These are phyloP conservation scores for Heliopora coerulea DNA, from an alignment of 92 coral and sea anemone genomes.

Conservation along the genomic window DNA sequence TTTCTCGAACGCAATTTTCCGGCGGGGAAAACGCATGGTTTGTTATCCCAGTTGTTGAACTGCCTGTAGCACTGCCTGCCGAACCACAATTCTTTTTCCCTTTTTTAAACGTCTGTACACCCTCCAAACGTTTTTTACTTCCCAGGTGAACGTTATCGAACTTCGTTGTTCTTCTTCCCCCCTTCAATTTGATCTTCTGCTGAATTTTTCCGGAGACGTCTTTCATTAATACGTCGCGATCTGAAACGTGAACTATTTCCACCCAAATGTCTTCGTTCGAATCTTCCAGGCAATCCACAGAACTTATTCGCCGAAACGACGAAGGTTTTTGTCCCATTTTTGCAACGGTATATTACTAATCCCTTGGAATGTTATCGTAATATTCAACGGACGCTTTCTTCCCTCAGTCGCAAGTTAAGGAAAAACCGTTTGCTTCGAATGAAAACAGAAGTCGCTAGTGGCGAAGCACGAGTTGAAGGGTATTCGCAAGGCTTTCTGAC, in stretches of 20 bases:
- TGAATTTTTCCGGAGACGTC: not conserved
- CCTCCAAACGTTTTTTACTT: constrained; percentile 7
- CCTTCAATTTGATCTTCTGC: constrained; percentile 4
- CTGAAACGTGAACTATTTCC: constrained; percentile 16
- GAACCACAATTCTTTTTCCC: not conserved
- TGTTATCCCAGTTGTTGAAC: not conserved
- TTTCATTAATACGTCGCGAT: constrained; percentile 26
- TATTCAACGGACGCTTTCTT: no score
- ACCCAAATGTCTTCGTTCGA: constrained; percentile 2
- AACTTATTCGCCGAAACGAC: not conserved
- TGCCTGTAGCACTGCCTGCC: not conserved
- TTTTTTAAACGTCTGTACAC: not conserved
- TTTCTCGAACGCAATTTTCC: not conserved
- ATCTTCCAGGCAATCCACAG: not conserved
- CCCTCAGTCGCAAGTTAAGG: not conserved
- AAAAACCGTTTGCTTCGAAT: not conserved
- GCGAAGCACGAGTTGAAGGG: not conserved
- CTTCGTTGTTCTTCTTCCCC: not conserved
- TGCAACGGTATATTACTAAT: not conserved
- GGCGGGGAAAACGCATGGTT: not conserved
- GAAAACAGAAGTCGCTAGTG: not conserved
- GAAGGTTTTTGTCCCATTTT: constrained; percentile 8
- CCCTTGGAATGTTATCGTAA: no score
- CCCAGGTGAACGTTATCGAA: constrained; percentile 27
- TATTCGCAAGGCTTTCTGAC: not conserved